Percentiles rank a stretch among this genome's conserved stretches.
Conservation (phyloP, 2,113 vertebrate species). For the Dissostichus mawsoni region DNA sequence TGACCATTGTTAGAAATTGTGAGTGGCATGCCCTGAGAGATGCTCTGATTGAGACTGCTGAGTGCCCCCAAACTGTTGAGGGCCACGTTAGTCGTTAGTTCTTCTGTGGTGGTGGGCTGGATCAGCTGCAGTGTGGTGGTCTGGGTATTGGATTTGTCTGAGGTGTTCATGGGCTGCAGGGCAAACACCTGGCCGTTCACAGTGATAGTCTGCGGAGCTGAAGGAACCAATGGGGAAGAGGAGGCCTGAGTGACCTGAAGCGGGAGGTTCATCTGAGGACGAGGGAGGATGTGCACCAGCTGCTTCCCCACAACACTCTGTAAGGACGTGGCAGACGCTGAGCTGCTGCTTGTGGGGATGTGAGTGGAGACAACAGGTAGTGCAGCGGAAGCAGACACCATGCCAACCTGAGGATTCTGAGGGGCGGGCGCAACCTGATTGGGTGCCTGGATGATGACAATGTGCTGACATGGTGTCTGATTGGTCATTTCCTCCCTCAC, state of each 20-base stretch:
- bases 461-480: slow-evolving; percentile 93
- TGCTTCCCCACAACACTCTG: slow-evolving; percentile 95
- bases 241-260: slow-evolving; percentile 58
- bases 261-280: slow-evolving; percentile 79
- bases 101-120: slow-evolving; percentile 94
- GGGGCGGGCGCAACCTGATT: slow-evolving; percentile 88
- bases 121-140: slow-evolving; percentile 90
- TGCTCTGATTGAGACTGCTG: slow-evolving; percentile 96
- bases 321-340: slow-evolving; percentile 82
- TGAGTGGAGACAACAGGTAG: slow-evolving; percentile 83
- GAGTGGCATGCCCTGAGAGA: slow-evolving; percentile 87
- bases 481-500: slow-evolving; percentile 90
- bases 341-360: slow-evolving; percentile 77
- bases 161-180: slow-evolving; percentile 93
- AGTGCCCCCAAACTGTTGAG: slow-evolving; percentile 96
- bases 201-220: slow-evolving; percentile 94
- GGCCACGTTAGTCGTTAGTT: slow-evolving; percentile 94
- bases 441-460: slow-evolving; percentile 97
- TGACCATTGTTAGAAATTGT: slow-evolving; percentile 86
- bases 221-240: slow-evolving; percentile 69
- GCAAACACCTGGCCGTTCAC: slow-evolving; percentile 97
- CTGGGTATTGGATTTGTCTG: slow-evolving; percentile 88
- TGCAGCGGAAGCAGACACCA: slow-evolving; percentile 85
- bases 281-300: slow-evolving; percentile 95
- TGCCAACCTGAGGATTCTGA: slow-evolving; percentile 81